Evolutionary conservation across 2,888 invertebrate species (phyloP).

Genomic region (Nemotelus pantherinus): DNA sequence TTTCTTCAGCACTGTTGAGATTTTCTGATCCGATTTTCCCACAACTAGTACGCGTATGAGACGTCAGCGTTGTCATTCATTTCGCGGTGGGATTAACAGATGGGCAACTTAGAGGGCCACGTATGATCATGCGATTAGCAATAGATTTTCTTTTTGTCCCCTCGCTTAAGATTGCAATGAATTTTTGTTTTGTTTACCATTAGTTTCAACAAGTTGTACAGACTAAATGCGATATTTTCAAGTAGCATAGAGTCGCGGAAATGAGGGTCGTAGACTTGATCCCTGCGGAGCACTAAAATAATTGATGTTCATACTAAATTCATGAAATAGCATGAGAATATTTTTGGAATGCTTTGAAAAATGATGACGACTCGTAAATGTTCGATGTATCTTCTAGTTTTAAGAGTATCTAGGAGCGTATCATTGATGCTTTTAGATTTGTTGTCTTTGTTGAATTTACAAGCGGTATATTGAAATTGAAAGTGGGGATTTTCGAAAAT

Average conservation of each 20-base stretch:
- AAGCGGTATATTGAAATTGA: too few species aligned
- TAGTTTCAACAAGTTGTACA: conserved; percentile 36
- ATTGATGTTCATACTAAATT: background rate
- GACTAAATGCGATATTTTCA: background rate
- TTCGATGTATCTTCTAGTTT: too few species aligned
- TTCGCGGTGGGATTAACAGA: conserved; percentile 37
- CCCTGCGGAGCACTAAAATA: conserved; percentile 30
- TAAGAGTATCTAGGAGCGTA: too few species aligned
- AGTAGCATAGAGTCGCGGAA: background rate
- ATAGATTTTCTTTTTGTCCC: conserved; percentile 15
- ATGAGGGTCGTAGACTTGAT: conserved; percentile 23
- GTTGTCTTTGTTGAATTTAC: too few species aligned
- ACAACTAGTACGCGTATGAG: conserved; percentile 15
- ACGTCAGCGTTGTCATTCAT: conserved; percentile 12
- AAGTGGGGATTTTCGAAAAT: too few species aligned
- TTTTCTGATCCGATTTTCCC: background rate
- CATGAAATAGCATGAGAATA: background rate
- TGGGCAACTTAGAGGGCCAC: conserved; percentile 34
- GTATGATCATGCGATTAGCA: conserved; percentile 42
- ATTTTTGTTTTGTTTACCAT: conserved; percentile 32
- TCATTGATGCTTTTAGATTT: too few species aligned
- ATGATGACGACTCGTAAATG: too few species aligned
- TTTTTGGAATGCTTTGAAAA: too few species aligned
- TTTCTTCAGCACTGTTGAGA: too few species aligned
- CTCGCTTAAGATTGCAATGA: conserved; percentile 24